Base-by-base conservation (phyloP, 2,888 invertebrate species). In the Euphydryas editha region DNA sequence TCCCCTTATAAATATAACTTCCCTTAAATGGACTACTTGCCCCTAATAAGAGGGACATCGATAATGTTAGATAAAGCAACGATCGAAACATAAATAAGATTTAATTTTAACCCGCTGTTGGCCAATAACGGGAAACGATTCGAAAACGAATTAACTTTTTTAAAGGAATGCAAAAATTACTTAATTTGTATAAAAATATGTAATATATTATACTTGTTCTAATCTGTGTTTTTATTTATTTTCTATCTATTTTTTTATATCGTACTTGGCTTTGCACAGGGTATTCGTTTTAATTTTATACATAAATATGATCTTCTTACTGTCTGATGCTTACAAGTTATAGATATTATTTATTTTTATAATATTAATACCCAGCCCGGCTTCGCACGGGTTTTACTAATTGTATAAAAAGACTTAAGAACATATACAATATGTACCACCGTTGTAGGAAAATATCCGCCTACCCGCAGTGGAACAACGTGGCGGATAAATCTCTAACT, bases 61-160 rank as follows among this genome's bases (percentile, higher is more conserved):
- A 73, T 67, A 51, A 15, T 65, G 20, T n/a, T 21, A 49, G n/a
- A 49, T 65, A 65, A 62, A 78, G 77, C 77, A 81, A 86, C 88
- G 86, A 89, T 81, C 88, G 88, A 89, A 85, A 82, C 83, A 83
- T 85, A 81, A 87, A 87, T 87, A 90, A 91, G 90, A 91, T 91
- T 91, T 91, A 92, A 85, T 87, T 84, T 79, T 78, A 81, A 78
- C 79, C 75, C 86, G 86, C 83, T 86, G 85, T 87, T 88, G 88
- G 89, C 88, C 89, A 88, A 86, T 82, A 83, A 84, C 85, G 88
- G 82, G 78, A 75, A 77, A 68, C 78, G 77, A 86, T 84, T 85
- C 86, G 87, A 89, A 83, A 86, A 90, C 89, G 90, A 90, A 81
- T 84, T 85, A 86, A 85, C 79, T 81, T 85, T 73, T 66, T 73